Conservation (phyloP, 2,113 vertebrate genomes). For the Corydoras sp. region DNA sequence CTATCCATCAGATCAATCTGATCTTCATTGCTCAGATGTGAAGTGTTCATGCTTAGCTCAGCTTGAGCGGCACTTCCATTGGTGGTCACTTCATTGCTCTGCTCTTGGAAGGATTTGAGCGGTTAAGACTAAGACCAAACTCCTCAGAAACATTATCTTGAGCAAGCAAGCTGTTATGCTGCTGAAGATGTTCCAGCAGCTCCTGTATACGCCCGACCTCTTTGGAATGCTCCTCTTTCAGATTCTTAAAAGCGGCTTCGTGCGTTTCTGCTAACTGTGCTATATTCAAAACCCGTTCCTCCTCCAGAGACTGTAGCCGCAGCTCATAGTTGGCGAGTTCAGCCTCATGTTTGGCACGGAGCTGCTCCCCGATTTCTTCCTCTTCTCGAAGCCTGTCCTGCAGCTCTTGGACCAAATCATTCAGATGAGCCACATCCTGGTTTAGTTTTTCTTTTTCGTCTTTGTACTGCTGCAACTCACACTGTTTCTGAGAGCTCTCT, state of each 20-base stretch:
- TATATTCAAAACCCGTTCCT: constrained; percentile 35
- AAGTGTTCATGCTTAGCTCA: constrained; percentile 30
- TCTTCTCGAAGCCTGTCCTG: constrained; percentile 55
- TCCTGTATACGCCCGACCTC: constrained; percentile 48
- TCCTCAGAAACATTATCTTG: constrained; percentile 33
- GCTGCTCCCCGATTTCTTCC: constrained; percentile 28
- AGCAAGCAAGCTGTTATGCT: not conserved
- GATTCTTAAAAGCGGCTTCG: constrained; percentile 44
- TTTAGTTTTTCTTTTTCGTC: constrained; percentile 68
- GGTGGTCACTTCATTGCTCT: constrained; percentile 44
- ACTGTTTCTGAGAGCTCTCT: constrained; percentile 54
- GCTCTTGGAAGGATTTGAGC: constrained; percentile 50
- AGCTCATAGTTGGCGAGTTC: constrained; percentile 49
- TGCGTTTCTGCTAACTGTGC: constrained; percentile 40
- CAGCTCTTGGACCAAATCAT: constrained; percentile 54
- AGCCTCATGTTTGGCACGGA: constrained; percentile 44
- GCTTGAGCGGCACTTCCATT: constrained; percentile 24
- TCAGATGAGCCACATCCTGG: constrained; percentile 55
- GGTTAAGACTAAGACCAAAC: constrained; percentile 15
- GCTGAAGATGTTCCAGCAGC: constrained; percentile 47
- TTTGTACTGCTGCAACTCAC: constrained; percentile 61
- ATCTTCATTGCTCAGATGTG: constrained; percentile 8
- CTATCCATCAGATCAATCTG: constrained; percentile 64
- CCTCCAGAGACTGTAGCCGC: constrained; percentile 48
- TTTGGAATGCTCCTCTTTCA: constrained; percentile 37